These are phyloP conservation scores for Cylindroiulus punctatus DNA, from an alignment of 2,888 invertebrate species.

Conservation along the genomic window DNA sequence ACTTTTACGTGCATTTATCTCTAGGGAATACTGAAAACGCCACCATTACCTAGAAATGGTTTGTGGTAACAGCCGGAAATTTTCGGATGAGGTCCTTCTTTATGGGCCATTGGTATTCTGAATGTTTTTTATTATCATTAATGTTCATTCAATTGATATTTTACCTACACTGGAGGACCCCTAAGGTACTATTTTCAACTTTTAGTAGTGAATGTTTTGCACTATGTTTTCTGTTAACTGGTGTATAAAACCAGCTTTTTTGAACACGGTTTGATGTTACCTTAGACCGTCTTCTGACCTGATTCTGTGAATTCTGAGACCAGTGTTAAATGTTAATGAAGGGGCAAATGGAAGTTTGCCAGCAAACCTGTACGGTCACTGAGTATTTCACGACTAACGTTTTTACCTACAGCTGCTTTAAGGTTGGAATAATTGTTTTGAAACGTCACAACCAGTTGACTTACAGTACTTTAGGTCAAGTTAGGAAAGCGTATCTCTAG, in stretches of 20 bases:
- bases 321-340: no score
- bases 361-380: no score
- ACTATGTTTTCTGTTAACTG: no score
- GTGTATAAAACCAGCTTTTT: background rate
- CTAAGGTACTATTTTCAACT: background rate
- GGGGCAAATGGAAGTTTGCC: no score
- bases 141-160: conserved; percentile 1
- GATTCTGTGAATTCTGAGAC: no score
- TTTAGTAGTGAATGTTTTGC: background rate
- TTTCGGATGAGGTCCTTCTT: background rate
- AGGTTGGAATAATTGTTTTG: no score
- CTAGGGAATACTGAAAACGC: background rate
- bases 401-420: no score
- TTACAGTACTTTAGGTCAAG: background rate
- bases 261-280: background rate
- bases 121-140: conserved; percentile 9
- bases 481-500: no score
- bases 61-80: background rate
- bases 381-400: no score
- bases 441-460: no score
- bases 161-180: background rate
- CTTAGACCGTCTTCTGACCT: no score
- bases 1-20: background rate
- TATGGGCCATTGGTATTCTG: background rate
- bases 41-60: background rate